phyloP scores from a whole-genome alignment of 2,113 vertebrate genomes.

The Sylvia atricapilla region DNA sequence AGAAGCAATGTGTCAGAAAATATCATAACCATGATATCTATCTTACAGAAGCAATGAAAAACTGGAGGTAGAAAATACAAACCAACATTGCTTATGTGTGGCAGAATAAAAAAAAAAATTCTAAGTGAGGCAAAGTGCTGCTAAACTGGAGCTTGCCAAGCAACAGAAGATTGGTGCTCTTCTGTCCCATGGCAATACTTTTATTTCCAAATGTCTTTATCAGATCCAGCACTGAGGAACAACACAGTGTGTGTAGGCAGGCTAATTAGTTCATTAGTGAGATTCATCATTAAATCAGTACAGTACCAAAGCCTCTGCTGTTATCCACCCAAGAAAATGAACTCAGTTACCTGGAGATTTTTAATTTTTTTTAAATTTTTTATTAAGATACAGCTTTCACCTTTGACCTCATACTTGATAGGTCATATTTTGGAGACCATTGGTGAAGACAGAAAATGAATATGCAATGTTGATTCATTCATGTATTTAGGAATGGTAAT shows the following conservation, averaged over 20 bases:
- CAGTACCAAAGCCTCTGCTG: not conserved
- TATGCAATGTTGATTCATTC: not conserved
- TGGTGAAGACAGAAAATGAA: not conserved
- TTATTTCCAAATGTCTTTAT: not conserved
- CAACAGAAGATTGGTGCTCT: not conserved
- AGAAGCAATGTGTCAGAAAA: not conserved
- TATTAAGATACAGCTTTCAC: not conserved
- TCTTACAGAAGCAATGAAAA: not conserved
- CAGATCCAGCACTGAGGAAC: not conserved
- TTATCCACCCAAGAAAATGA: not conserved
- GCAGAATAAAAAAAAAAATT: not conserved
- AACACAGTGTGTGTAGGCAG: not conserved
- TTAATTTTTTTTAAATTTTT: not conserved
- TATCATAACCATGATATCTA: not conserved
- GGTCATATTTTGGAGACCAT: not conserved
- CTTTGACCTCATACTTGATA: not conserved
- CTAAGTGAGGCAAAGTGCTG: not conserved
- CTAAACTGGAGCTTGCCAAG: not conserved
- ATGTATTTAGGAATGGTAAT: not conserved
- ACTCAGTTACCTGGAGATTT: not conserved
- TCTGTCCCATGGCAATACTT: not conserved
- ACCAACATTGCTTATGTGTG: not conserved
- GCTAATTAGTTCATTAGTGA: constrained; percentile 13
- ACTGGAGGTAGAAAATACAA: not conserved
- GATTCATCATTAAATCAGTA: not conserved